Evolutionary conservation across 1,140 invertebrate genomes (phyloP), one percentile per base, ranked within the genome.

Genomic region (Drosophila albomicans): DNA sequence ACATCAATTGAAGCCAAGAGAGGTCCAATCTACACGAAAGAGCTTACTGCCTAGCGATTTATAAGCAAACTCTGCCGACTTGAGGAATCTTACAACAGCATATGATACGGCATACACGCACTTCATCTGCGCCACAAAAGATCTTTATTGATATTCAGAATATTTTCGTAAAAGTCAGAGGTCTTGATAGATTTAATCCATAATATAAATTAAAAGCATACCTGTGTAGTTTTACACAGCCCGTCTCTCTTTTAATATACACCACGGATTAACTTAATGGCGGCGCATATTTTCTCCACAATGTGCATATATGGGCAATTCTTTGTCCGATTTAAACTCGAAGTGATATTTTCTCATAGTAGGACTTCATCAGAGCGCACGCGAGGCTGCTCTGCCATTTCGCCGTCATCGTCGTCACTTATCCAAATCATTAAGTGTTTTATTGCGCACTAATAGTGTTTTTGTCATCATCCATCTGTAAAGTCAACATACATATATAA

Each of bases 201-300:
- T 6, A n/a, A 30, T 30, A 3, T 30, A 30, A 35, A 28, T 6
- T 41, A 46, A 30, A 16, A 11, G 0, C 81, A 80, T 57, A 92
- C 91, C 78, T 98, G 97, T 0, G 97, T 98, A 0, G 97, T 98
- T 94, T 98, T 98, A 1, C 98, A 66, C 96, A 97, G 5, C 91
- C 92, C 3, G 92, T 92, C 5, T 92, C 91, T 25, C 92, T 35
- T 91, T 87, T 0, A 92, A 32, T 48, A 92, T 78, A 2, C n/a
- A 92, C 81, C 5, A 92, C 0, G 81, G 82, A 73, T 91, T 73
- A 0, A 76, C 67, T 54, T 69, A 8, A 92, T 89, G 1, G 76
- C 71, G 0, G 46, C 25, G n/a, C 1, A 92, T 38, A 5, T 92
- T 92, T 25, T 82, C 52, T 5, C 86, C 78, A 0, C 76, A 75